These are phyloP conservation scores for Gasterosteus aculeatus DNA, from an alignment of 2,113 vertebrate species.

Conservation along the genomic window DNA sequence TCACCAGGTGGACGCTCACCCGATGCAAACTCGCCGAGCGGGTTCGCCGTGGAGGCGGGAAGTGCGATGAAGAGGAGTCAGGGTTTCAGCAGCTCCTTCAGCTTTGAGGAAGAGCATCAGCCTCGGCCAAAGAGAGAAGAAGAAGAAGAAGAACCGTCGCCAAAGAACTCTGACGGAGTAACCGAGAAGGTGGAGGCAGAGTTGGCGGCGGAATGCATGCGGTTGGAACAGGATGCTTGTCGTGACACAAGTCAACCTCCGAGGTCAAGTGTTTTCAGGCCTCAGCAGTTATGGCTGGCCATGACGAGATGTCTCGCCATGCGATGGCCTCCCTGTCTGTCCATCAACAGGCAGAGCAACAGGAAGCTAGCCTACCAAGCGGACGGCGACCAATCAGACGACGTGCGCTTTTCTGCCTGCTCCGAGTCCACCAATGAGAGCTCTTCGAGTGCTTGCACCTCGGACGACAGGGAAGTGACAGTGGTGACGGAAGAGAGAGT, in stretches of 20 bases:
- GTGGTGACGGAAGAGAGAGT: slow-evolving; percentile 42
- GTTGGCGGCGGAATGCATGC: not conserved
- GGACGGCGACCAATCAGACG: slow-evolving; percentile 49
- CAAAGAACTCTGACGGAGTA: slow-evolving; percentile 24
- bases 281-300: slow-evolving; percentile 68
- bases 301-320: slow-evolving; percentile 71
- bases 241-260: slow-evolving; percentile 12
- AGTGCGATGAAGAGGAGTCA: slow-evolving; percentile 68
- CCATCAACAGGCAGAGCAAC: slow-evolving; percentile 56
- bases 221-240: slow-evolving; percentile 10
- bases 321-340: slow-evolving; percentile 67
- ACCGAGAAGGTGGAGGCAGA: slow-evolving; percentile 34
- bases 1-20: slow-evolving; percentile 28
- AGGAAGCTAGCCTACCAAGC: slow-evolving; percentile 53
- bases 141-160: slow-evolving; percentile 3
- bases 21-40: slow-evolving; percentile 21
- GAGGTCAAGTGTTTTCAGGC: slow-evolving; percentile 53
- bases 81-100: slow-evolving; percentile 68
- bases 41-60: slow-evolving; percentile 34
- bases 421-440: slow-evolving; percentile 56
- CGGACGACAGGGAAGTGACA: slow-evolving; percentile 29
- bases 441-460: slow-evolving; percentile 42
- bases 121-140: slow-evolving; percentile 5
- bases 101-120: slow-evolving; percentile 59
- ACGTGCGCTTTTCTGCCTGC: slow-evolving; percentile 27